These are phyloP conservation scores for Chouioia cunea DNA, from an alignment of 2,888 invertebrate species.

Conservation along the genomic window DNA sequence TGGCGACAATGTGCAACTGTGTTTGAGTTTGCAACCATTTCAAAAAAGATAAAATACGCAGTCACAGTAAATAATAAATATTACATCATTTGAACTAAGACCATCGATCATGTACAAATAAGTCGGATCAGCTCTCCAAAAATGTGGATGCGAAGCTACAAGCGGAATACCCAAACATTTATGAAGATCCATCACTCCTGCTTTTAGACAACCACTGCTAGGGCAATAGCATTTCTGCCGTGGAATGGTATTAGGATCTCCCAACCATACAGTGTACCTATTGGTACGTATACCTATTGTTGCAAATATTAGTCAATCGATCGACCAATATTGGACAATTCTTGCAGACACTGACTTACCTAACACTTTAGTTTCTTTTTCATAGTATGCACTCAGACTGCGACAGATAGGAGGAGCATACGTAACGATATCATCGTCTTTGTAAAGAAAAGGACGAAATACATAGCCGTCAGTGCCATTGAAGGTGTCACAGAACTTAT, in stretches of 20 bases:
- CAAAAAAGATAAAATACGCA: no score
- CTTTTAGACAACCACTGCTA: conserved; percentile 76
- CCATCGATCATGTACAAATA: conserved; percentile 61
- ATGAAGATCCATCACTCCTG: conserved; percentile 79
- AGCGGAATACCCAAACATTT: conserved; percentile 80
- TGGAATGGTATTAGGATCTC: conserved; percentile 75
- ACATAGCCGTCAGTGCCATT: no score
- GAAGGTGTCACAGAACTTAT: conserved; percentile 36
- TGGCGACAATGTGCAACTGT: no score
- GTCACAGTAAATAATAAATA: no score
- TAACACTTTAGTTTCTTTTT: not conserved
- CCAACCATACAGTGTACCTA: conserved; percentile 78
- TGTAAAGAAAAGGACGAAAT: no score
- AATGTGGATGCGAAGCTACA: conserved; percentile 84
- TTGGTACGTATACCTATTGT: conserved; percentile 67
- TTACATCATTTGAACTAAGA: conserved; percentile 56
- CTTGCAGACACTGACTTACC: no score
- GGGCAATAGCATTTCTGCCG: conserved; percentile 72
- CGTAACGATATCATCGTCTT: no score
- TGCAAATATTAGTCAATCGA: not conserved
- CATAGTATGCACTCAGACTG: not conserved
- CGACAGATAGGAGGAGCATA: conserved; percentile 43
- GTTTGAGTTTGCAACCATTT: no score
- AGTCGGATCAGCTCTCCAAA: conserved; percentile 74
- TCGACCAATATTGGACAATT: not conserved